phyloP scores from a whole-genome alignment of 2,113 vertebrate species.

The Dasyurus viverrinus region DNA sequence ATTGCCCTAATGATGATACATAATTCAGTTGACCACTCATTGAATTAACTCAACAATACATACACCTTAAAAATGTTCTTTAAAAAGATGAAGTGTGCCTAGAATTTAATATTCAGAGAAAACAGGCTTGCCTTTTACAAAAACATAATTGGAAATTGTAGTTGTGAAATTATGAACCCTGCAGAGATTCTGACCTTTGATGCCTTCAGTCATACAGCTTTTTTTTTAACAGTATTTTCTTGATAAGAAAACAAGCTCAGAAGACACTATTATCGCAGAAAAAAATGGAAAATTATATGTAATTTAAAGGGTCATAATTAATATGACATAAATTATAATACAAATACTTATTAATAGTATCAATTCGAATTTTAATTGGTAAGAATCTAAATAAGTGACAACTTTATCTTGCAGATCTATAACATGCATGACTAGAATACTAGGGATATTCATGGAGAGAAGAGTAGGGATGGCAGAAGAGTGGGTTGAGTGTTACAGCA shows the following conservation, averaged over 20 bases:
- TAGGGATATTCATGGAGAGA: not conserved
- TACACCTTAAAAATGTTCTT: not conserved
- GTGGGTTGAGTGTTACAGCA: not conserved
- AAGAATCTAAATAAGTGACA: not conserved
- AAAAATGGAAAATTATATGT: not conserved
- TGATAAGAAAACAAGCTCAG: not conserved
- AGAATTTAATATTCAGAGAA: not conserved
- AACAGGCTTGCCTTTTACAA: not conserved
- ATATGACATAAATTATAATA: not conserved
- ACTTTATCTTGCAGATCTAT: too few relatives aligned
- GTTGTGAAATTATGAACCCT: not conserved
- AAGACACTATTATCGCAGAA: not conserved
- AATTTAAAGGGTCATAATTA: not conserved
- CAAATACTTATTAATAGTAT: not conserved
- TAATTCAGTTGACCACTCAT: not conserved
- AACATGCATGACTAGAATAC: not conserved
- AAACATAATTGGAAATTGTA: not conserved
- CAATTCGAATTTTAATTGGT: not conserved
- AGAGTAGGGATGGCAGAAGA: not conserved
- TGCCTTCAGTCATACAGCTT: not conserved
- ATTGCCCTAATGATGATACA: not conserved
- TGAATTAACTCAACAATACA: not conserved
- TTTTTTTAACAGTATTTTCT: not conserved
- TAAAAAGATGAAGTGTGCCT: not conserved
- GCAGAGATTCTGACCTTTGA: too few relatives aligned